Base-by-base conservation (phyloP, 1,140 invertebrate species). In the Nasonia giraulti region DNA sequence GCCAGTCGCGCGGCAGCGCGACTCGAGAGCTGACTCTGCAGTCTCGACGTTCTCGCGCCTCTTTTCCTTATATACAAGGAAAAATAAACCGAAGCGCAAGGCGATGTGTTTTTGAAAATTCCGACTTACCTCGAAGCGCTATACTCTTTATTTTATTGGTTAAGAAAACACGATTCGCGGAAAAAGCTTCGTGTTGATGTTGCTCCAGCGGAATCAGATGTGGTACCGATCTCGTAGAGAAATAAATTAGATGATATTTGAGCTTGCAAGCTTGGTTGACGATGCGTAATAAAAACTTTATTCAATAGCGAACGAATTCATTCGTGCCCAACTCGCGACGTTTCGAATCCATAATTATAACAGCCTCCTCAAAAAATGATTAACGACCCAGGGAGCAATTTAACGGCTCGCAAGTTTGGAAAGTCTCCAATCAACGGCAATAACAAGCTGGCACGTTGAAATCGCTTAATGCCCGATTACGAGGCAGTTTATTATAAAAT, bases 41-140 rank as follows among this genome's bases (percentile, higher is more conserved):
- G 47, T 23, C 40, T 31, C 44, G 76, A 50, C 76, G 50, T 76
- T 76, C 74, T 76, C 74, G 76, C 44, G 50, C 27, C 76, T 2
- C 10, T 27, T 78, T 27, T 77, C 44, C 20, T 55, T 44, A 10
- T 14, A 14, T 4, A 4, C 17, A 33, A 5, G 27, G 23, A 50
- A 77, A 77, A 77, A 77, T 7, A 77, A 77, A 47, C 40, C 17
- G 23, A 20, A 75, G 11, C 17, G 12, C 12, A 17, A 55, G 12
- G 50, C 50, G 47, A 50, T 20, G 55, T 62, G 55, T 62, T 62
- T 62, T 62, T 20, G 55, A n/a, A 62, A 62, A 62, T 20, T 62
- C 20, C 20, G 17, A 5, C 55, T 62, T n/a, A 62, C 20, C 20
- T 5, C 17, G 55, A 17, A 62, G 40, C 40, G 40, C 40, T 44